phyloP scores from a whole-genome alignment of 1,140 invertebrate genomes.

The Zophobas atratus region DNA sequence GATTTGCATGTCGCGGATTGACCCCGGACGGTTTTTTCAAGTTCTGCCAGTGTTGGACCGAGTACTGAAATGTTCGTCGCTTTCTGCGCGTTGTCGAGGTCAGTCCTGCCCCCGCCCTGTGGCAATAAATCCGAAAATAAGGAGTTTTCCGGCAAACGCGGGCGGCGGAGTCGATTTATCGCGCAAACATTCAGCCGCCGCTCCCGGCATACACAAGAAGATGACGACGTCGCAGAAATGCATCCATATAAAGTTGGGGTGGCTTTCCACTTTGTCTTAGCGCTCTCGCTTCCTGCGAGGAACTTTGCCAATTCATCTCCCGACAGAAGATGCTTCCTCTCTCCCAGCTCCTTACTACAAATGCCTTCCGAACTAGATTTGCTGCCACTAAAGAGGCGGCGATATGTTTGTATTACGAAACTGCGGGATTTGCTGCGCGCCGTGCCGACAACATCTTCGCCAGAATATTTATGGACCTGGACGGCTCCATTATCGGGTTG shows the following conservation, averaged over 20 bases:
- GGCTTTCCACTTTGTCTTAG: slow-evolving; percentile 62
- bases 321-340: slow-evolving; percentile 62
- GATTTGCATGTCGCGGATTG: not conserved
- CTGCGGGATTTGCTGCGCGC: slow-evolving; percentile 37
- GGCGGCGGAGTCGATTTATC: slow-evolving; percentile 23
- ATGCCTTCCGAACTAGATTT: slow-evolving; percentile 66
- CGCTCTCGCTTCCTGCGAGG: slow-evolving; percentile 62
- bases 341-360: slow-evolving; percentile 60
- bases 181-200: slow-evolving; percentile 24
- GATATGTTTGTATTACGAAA: slow-evolving; percentile 61
- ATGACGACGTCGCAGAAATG: slow-evolving; percentile 32
- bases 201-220: slow-evolving; percentile 11
- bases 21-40: too few relatives aligned
- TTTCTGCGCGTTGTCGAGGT: too few relatives aligned
- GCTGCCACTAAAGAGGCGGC: slow-evolving; percentile 61
- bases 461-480: slow-evolving; percentile 31
- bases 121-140: slow-evolving; percentile 34
- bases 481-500: not conserved
- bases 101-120: not conserved
- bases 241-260: slow-evolving; percentile 39
- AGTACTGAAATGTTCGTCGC: too few relatives aligned
- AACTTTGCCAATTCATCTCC: slow-evolving; percentile 65
- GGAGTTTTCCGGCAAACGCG: slow-evolving; percentile 13
- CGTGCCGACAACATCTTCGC: slow-evolving; percentile 19
- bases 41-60: too few relatives aligned